Percentiles rank a stretch among this genome's conserved stretches.
Evolutionary conservation across 2,797 vertebrate genomes (phyloP).

Genomic region (Muraenolepis orangiensis): DNA sequence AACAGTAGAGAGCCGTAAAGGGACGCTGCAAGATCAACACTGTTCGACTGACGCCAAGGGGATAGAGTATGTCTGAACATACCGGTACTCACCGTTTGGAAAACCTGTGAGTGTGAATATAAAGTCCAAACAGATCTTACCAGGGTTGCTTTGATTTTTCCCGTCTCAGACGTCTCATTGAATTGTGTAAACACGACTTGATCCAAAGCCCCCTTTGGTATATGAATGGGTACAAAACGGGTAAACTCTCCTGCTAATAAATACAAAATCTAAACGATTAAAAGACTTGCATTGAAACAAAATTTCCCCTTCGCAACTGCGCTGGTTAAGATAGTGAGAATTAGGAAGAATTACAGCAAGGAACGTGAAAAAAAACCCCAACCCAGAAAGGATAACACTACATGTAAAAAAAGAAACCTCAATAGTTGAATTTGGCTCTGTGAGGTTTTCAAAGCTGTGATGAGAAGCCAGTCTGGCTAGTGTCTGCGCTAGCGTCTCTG

Average conservation of each 20-base stretch:
- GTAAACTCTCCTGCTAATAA: background rate
- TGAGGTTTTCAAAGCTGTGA: background rate
- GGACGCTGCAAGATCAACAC: background rate
- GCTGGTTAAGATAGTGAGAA: background rate
- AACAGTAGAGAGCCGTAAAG: background rate
- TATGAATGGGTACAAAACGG: background rate
- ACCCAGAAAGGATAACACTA: background rate
- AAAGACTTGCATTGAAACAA: background rate
- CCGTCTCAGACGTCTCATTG: background rate
- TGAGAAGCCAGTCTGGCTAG: background rate
- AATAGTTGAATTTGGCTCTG: background rate
- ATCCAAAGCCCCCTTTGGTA: constrained; percentile 1
- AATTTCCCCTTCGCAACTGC: background rate
- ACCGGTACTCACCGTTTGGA: background rate
- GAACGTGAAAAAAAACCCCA: background rate
- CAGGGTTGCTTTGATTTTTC: background rate
- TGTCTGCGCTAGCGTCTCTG: background rate
- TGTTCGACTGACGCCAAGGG: background rate
- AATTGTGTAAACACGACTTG: background rate
- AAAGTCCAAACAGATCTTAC: background rate
- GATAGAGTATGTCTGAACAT: background rate
- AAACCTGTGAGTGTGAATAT: background rate
- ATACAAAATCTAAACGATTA: background rate
- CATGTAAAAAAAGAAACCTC: background rate
- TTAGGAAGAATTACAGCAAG: background rate